Evolutionary conservation across 35 echinoderm and acorn worm genomes (phyloP).

Genomic region (Chiridota heheva): DNA sequence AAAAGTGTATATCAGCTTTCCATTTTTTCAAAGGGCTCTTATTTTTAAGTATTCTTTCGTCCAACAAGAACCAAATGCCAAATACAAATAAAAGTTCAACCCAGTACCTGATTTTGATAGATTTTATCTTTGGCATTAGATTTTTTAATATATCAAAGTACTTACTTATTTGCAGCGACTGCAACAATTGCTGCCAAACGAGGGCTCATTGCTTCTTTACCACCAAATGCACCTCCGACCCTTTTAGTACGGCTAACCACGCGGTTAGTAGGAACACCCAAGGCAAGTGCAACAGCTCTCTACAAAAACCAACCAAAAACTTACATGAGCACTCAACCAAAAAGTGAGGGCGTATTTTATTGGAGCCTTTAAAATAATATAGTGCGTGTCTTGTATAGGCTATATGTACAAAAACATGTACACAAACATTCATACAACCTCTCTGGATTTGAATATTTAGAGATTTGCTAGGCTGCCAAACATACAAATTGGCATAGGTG

Average conservation of each 20-base stretch:
- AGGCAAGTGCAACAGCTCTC: conserved; percentile 41
- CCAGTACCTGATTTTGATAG: not conserved
- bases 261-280: conserved; percentile 60
- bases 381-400: no score
- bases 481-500: no score
- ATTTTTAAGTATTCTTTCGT: not conserved
- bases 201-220: conserved; percentile 50
- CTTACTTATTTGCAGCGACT: conserved; percentile 83
- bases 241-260: conserved; percentile 59
- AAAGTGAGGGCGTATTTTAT: not conserved
- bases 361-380: not conserved
- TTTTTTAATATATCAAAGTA: not conserved
- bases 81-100: not conserved
- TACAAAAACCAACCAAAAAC: conserved; percentile 1
- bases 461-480: no score
- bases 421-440: no score
- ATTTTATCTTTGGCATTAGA: not conserved
- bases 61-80: not conserved
- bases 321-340: no score
- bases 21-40: not conserved
- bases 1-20: no score
- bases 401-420: no score
- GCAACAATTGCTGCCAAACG: conserved; percentile 41
- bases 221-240: conserved; percentile 87
- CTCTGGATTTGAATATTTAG: no score